Evolutionary conservation across 1,140 invertebrate genomes (phyloP).

Genomic region (Drosophila ficusphila): DNA sequence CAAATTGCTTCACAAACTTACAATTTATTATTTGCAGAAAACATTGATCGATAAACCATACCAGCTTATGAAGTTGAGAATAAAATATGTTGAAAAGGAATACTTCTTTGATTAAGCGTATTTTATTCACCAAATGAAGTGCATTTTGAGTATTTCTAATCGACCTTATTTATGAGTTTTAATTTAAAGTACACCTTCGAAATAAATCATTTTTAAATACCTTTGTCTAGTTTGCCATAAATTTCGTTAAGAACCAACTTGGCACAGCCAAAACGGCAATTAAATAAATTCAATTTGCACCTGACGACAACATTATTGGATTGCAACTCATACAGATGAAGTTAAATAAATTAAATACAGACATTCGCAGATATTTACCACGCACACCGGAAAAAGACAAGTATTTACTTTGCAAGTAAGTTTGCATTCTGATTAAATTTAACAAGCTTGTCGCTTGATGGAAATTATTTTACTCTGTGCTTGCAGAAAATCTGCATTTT

Average conservation of each 20-base stretch:
- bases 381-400: slow-evolving; percentile 25
- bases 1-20: not conserved
- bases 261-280: not conserved
- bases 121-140: no score
- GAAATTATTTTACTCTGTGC: slow-evolving; percentile 4
- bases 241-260: not conserved
- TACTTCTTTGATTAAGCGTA: not conserved
- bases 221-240: not conserved
- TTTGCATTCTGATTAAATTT: slow-evolving; percentile 41
- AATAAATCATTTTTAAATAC: slow-evolving; percentile 1
- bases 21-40: not conserved
- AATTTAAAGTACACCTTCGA: not conserved
- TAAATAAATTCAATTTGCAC: slow-evolving; percentile 36
- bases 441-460: slow-evolving; percentile 25
- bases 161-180: not conserved
- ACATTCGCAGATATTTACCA: not conserved
- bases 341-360: slow-evolving; percentile 21
- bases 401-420: slow-evolving; percentile 40
- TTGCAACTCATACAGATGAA: not conserved
- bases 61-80: not conserved
- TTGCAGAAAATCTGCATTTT: not conserved
- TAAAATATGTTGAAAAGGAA: not conserved
- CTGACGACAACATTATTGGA: slow-evolving; percentile 1
- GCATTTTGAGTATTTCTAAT: no score
- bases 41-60: not conserved